phyloP scores from a whole-genome alignment of 2,888 invertebrate genomes.

The Drosophila robusta region DNA sequence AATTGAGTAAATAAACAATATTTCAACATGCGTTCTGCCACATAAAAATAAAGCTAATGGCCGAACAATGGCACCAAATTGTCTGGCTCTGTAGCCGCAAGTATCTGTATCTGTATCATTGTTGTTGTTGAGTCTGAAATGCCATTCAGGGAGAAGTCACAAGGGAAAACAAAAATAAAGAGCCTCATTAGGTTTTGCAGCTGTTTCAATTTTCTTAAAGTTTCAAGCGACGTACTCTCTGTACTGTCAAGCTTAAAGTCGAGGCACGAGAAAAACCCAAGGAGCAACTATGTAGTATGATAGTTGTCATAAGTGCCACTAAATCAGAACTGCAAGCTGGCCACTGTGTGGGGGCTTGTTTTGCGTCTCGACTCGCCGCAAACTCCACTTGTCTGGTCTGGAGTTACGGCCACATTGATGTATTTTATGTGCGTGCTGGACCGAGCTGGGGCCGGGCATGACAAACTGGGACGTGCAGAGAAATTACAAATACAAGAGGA shows the following conservation, averaged over 20 bases:
- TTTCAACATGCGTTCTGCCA: slow-evolving; percentile 52
- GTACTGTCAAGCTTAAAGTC: slow-evolving; percentile 33
- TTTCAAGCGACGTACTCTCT: slow-evolving; percentile 5
- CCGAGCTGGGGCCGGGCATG: slow-evolving; percentile 30
- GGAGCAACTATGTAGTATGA: slow-evolving; percentile 19
- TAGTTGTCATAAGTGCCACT: slow-evolving; percentile 70
- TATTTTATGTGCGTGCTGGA: slow-evolving; percentile 64
- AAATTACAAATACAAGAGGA: slow-evolving; percentile 73
- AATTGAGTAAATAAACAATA: slow-evolving; percentile 78
- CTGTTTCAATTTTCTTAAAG: slow-evolving; percentile 50
- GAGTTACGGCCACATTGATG: slow-evolving; percentile 60
- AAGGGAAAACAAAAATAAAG: slow-evolving; percentile 26
- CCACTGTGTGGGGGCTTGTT: slow-evolving; percentile 43
- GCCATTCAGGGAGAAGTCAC: slow-evolving; percentile 27
- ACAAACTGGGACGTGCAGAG: slow-evolving; percentile 70
- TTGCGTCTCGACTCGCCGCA: slow-evolving; percentile 41
- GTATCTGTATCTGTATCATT: slow-evolving; percentile 9
- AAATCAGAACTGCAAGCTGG: slow-evolving; percentile 67
- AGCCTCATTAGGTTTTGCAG: slow-evolving; percentile 54
- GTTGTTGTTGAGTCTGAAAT: slow-evolving; percentile 15
- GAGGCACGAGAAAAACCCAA: slow-evolving; percentile 25
- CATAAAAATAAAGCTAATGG: slow-evolving; percentile 61
- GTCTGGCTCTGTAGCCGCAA: slow-evolving; percentile 9
- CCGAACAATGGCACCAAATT: slow-evolving; percentile 50
- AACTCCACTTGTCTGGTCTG: slow-evolving; percentile 57